phyloP scores from a whole-genome alignment of 2,113 vertebrate species.

The Antechinus stuartii region DNA sequence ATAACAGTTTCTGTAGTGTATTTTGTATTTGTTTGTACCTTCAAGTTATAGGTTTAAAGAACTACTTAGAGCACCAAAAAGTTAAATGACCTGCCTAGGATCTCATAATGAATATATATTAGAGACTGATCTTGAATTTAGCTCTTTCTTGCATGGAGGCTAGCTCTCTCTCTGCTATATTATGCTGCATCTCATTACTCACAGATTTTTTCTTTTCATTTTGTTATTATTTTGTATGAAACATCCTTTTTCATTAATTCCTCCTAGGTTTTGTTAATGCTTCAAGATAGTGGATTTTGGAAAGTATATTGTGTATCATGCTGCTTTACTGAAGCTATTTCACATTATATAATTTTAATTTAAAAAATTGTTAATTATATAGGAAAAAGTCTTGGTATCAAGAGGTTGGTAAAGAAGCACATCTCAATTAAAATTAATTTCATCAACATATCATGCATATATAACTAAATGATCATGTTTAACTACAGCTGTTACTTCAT shows the following conservation, averaged over 20 bases:
- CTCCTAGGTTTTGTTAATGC: background rate
- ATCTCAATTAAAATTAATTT: slow-evolving; percentile 1
- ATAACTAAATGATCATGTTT: background rate
- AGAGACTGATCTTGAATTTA: background rate
- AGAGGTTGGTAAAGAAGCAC: background rate
- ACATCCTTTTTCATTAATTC: background rate
- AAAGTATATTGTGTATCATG: background rate
- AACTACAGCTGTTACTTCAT: background rate
- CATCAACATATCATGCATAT: background rate
- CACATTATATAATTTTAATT: background rate
- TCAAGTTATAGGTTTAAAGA: background rate
- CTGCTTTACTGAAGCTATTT: background rate
- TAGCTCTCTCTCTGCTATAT: background rate
- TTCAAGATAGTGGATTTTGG: background rate
- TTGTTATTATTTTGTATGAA: background rate
- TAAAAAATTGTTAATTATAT: background rate
- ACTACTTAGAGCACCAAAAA: background rate
- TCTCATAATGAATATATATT: background rate
- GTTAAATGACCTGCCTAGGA: background rate
- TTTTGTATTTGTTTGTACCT: background rate
- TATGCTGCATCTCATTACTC: background rate
- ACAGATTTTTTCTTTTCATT: background rate
- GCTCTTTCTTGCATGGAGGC: background rate
- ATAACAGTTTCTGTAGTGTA: background rate
- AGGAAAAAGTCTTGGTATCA: background rate